Conservation (phyloP, 37 sponge, comb jelly and placozoan species). For the Oscarella lobularis region DNA sequence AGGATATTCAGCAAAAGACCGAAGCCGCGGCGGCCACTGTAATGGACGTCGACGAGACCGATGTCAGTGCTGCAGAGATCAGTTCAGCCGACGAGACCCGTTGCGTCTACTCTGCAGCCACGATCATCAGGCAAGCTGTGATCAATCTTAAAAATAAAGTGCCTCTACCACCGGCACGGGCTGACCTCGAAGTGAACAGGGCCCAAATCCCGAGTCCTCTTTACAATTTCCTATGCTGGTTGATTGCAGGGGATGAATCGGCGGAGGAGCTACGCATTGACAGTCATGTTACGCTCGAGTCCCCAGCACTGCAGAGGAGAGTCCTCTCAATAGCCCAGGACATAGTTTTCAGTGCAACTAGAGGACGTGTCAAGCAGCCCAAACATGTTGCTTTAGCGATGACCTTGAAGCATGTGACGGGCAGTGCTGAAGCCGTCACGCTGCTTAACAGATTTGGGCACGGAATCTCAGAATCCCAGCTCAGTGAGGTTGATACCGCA, state of each 20-base stretch:
- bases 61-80: too few species aligned
- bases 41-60: too few species aligned
- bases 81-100: too few species aligned
- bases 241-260: not conserved
- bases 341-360: not conserved
- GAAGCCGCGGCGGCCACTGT: too few species aligned
- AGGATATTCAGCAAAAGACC: too few species aligned
- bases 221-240: not conserved
- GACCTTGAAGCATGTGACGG: not conserved
- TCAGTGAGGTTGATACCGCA: not conserved
- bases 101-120: too few species aligned
- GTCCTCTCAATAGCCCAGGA: not conserved
- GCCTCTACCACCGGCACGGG: not conserved
- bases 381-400: not conserved
- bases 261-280: not conserved
- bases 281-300: not conserved
- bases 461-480: constrained; percentile 1
- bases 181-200: not conserved
- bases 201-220: not conserved
- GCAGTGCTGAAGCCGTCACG: not conserved
- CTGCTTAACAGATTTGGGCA: not conserved
- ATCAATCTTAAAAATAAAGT: not conserved
- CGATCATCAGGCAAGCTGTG: too few species aligned
- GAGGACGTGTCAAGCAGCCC: not conserved
- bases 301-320: not conserved